Evolutionary conservation across 2,888 invertebrate species (phyloP), one percentile per base, ranked within the genome.

Genomic region (Nebria brevicollis): DNA sequence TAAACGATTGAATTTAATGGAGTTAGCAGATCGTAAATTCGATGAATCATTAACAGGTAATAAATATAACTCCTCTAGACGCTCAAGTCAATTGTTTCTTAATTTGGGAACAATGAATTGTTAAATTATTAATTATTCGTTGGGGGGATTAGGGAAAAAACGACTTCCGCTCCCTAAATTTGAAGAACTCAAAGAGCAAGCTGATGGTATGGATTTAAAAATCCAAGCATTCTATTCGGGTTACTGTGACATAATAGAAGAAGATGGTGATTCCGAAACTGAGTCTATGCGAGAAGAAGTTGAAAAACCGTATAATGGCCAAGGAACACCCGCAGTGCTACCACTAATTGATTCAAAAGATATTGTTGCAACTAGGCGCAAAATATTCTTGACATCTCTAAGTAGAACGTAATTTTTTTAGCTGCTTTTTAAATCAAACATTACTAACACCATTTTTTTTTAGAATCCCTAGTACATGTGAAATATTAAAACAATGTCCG

Each of bases 321-420:
- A 89, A 54, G 87, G 87, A 73, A 77, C 86, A 41, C 85, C 86
- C n/a, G 90, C 91, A 15, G 88, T 92, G 78, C 85, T 95, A 80
- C 95, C 95, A 11, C 87, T 94, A 82, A 92, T 93, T 2, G 94
- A 95, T 85, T 90, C 90, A 83, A 92, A 92, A 86, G 92, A 94
- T 20, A 94, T 94, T 84, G 92, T 92, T 86, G 91, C 93, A 10
- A 88, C 95, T 82, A 89, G 95, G 66, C 91, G 93, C 84, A 91
- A 92, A 88, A 94, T 95, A 86, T 93, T 95, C 13, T 90, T 93
- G 82, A 93, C 93, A 83, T 92, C 93, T 85, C 88, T 95, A 70
- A 92, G 92, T 85, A 93, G 91, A 90, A 91, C 92, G 88, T 92
- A 88, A 89, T 90, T 88, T 75, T 77, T 66, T 68, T 77, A 20